Evolutionary conservation across 2,888 invertebrate genomes (phyloP), one percentile per base, ranked within the genome.

Genomic region (Hololepta plana): DNA sequence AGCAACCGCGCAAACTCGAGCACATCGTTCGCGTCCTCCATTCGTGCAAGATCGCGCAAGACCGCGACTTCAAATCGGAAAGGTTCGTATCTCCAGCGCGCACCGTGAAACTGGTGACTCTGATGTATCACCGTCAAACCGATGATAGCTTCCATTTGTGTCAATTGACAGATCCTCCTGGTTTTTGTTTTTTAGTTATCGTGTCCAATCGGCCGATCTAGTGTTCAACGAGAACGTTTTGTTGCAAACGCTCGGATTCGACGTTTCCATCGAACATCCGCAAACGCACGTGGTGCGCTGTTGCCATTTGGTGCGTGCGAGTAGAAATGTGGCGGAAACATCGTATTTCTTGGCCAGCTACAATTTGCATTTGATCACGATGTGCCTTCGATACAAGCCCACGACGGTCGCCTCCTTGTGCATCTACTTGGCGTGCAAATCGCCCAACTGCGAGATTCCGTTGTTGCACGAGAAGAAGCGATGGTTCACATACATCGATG

Each of bases 271-370:
- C 46, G 93, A 95, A 59, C 93, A 96, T 62, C 96, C 98, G 2
- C 95, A 96, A 56, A 87, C 91, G 16, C 84, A 88, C 59, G 91
- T 98, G 38, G 88, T 98, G 30, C 76, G 81, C 50, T 88, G 91
- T 51, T 95, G 93, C 62, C 84, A 90, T 59, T 69, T 93, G 54
- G 88, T 93, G 36, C 76, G 84, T 75, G 91, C 91, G 33, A 82
- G 85, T 52, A 91, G 91, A 62, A 91, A 95, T 57, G 64, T 96
- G 46, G 90, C 93, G 27, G 93, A 96, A 62, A 91, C 91, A 13
- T 93, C 93, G 3, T 98, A 96, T 61, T 93, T 93, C 62, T 82
- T 98, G 76, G 95, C 96, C 37, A 95, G 95, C 26, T 96, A 96
- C 63, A 95, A 95, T 51, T 65, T 98, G 27, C 93, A 96, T 55